These are phyloP conservation scores for Sparidentex hasta DNA, from an alignment of 2,797 vertebrate species.

Conservation along the genomic window DNA sequence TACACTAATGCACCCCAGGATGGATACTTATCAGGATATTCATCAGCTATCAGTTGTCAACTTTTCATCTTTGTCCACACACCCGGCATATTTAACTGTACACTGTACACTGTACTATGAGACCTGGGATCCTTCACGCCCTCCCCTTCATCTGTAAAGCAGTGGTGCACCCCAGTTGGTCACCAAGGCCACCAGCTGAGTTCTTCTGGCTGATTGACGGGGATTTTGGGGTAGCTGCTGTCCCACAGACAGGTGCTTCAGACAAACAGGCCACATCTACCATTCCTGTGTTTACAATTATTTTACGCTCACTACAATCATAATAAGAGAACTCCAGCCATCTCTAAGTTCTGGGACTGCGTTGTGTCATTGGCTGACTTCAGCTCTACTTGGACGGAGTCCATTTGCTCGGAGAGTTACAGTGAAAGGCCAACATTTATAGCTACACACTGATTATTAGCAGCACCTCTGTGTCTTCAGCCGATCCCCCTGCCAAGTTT, in stretches of 20 bases:
- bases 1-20: slow-evolving; percentile 6
- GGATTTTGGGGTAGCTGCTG: slow-evolving; percentile 40
- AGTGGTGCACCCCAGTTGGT: slow-evolving; percentile 52
- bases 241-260: slow-evolving; percentile 50
- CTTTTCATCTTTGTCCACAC: slow-evolving; percentile 6
- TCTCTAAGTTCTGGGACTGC: background rate
- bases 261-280: slow-evolving; percentile 17
- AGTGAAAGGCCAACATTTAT: slow-evolving; percentile 1
- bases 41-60: slow-evolving; percentile 1
- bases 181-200: slow-evolving; percentile 25
- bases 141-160: slow-evolving; percentile 24
- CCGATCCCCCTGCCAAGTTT: slow-evolving; percentile 20
- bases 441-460: slow-evolving; percentile 20
- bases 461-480: slow-evolving; percentile 30
- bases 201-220: slow-evolving; percentile 46
- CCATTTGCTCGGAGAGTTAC: background rate
- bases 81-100: background rate
- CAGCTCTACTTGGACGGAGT: slow-evolving; percentile 10
- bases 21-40: background rate
- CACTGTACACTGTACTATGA: background rate
- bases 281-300: slow-evolving; percentile 17
- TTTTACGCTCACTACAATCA: background rate
- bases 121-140: background rate
- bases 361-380: background rate
- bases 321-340: background rate